Evolutionary conservation across 1,140 invertebrate genomes (phyloP).

Genomic region (Rhyzopertha dominica): DNA sequence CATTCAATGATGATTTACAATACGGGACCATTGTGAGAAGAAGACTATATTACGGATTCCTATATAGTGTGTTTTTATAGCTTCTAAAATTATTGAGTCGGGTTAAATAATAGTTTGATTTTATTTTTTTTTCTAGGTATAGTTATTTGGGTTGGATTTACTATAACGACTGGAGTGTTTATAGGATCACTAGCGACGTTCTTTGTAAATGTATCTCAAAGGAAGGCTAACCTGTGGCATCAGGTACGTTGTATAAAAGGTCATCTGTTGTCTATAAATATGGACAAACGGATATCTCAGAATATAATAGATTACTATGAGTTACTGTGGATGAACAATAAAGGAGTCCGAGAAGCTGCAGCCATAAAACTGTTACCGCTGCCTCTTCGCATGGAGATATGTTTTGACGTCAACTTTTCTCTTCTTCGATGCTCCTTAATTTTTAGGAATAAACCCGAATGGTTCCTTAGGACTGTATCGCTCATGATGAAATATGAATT

Average conservation of each 20-base stretch:
- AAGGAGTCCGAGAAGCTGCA: neutral
- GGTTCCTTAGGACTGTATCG: slow-evolving; percentile 45
- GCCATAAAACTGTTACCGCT: neutral
- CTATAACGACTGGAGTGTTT: slow-evolving; percentile 2
- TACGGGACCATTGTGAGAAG: too few species aligned
- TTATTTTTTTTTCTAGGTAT: slow-evolving; percentile 8
- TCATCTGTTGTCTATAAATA: neutral
- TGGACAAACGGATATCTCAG: neutral
- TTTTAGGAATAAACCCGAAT: slow-evolving; percentile 27
- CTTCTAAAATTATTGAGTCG: too few species aligned
- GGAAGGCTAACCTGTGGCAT: neutral
- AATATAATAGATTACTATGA: slow-evolving; percentile 9
- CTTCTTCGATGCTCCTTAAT: slow-evolving; percentile 7
- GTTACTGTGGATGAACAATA: slow-evolving; percentile 1
- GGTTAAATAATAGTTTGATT: too few species aligned
- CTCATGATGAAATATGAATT: slow-evolving; percentile 45
- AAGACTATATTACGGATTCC: too few species aligned
- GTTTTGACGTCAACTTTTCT: slow-evolving; percentile 3
- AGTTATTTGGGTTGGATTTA: neutral
- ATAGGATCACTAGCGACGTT: neutral
- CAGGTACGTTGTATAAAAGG: neutral
- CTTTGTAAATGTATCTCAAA: neutral
- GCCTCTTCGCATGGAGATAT: slow-evolving; percentile 1
- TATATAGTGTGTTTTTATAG: too few species aligned
- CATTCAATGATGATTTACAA: too few species aligned